These are phyloP conservation scores for Brachionus rotundiformis DNA, from an alignment of 1,140 invertebrate species.

Conservation along the genomic window DNA sequence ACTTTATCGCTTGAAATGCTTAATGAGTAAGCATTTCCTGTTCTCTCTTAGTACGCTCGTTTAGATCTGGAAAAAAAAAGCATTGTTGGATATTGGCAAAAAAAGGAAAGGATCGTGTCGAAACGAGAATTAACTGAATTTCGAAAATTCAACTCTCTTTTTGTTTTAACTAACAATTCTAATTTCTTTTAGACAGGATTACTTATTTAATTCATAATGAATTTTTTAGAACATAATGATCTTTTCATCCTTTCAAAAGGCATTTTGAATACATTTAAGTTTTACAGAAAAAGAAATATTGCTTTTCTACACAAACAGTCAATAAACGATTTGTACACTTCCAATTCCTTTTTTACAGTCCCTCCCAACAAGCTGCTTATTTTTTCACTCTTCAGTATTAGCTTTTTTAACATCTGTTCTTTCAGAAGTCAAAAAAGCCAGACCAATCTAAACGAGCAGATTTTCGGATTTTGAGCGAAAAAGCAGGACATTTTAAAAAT, in stretches of 20 bases:
- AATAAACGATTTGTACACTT: not conserved
- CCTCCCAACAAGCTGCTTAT: not conserved
- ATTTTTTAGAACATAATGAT: not conserved
- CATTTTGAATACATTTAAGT: not conserved
- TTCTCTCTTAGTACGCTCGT: not conserved
- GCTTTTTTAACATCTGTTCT: not conserved
- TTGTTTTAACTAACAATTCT: conserved; percentile 1
- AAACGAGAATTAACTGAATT: conserved; percentile 6
- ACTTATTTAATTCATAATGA: not conserved
- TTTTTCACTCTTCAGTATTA: not conserved
- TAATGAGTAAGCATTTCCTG: no score
- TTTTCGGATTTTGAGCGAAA: not conserved
- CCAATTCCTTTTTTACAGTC: not conserved
- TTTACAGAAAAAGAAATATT: not conserved
- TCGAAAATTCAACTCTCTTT: conserved; percentile 5
- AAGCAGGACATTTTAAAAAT: not conserved
- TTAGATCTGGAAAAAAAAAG: not conserved
- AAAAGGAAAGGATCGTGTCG: not conserved
- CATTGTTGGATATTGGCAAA: not conserved
- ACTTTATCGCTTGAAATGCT: no score
- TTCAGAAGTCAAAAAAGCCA: not conserved
- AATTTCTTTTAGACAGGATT: not conserved
- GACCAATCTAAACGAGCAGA: not conserved
- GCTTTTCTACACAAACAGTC: not conserved
- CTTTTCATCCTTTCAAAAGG: not conserved